Evolutionary conservation across 2,113 vertebrate genomes (phyloP).

Genomic region (Globicephala melas): DNA sequence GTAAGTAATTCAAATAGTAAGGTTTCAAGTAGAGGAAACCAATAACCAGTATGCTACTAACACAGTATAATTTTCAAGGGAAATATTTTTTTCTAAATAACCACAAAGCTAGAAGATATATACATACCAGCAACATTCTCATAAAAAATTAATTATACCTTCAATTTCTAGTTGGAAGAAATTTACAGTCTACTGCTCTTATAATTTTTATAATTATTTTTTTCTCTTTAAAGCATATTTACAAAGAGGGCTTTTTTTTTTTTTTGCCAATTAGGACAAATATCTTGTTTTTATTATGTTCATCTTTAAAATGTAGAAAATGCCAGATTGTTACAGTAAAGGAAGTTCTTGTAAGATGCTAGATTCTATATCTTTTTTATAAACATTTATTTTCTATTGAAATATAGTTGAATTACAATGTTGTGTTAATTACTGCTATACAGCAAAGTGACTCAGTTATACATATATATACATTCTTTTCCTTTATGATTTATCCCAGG

Average conservation of each 20-base stretch:
- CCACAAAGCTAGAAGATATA: constrained; percentile 12
- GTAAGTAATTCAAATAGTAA: constrained; percentile 46
- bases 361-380: too few species aligned
- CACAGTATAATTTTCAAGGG: neutral
- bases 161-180: constrained; percentile 17
- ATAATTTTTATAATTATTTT: neutral
- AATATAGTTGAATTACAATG: too few species aligned
- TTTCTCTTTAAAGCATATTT: neutral
- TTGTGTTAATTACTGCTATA: too few species aligned
- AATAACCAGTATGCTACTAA: neutral
- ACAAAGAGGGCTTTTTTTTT: neutral
- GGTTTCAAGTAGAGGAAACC: constrained; percentile 7
- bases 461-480: too few species aligned
- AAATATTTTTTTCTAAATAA: neutral
- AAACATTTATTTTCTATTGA: too few species aligned
- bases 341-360: too few species aligned
- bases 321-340: too few species aligned
- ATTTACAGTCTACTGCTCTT: neutral
- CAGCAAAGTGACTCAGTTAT: too few species aligned
- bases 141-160: constrained; percentile 27
- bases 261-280: too few species aligned
- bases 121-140: neutral
- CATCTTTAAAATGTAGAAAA: too few species aligned
- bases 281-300: too few species aligned
- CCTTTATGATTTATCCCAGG: too few species aligned